Conservation (phyloP, 2,113 vertebrate genomes). For the Pelecanoides urinatrix region DNA sequence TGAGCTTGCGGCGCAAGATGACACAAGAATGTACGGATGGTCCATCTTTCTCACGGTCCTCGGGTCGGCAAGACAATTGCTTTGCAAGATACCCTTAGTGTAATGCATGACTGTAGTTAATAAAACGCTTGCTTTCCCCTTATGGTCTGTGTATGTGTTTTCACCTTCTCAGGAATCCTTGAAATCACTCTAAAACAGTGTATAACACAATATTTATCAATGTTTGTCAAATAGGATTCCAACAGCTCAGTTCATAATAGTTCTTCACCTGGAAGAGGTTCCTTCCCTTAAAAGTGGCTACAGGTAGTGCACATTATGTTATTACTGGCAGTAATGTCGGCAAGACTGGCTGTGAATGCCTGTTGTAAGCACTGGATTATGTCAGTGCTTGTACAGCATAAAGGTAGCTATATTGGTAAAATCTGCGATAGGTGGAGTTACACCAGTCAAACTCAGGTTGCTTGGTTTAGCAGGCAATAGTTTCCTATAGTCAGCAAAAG, state of each 20-base stretch:
- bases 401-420: not conserved
- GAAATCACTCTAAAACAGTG: not conserved
- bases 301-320: not conserved
- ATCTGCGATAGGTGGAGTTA: not conserved
- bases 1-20: too few relatives aligned
- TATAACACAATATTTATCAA: not conserved
- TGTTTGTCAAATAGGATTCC: not conserved
- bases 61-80: too few relatives aligned
- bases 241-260: not conserved
- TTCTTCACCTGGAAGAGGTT: not conserved
- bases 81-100: too few relatives aligned
- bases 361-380: not conserved
- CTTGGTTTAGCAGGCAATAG: not conserved
- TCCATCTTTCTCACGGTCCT: too few relatives aligned
- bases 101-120: too few relatives aligned
- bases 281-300: not conserved
- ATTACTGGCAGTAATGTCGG: not conserved
- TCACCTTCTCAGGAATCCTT: too few relatives aligned
- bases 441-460: not conserved
- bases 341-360: not conserved
- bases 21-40: too few relatives aligned
- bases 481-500: not conserved
- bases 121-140: too few relatives aligned
- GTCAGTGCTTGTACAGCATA: not conserved
- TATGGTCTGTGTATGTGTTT: too few relatives aligned